Evolutionary conservation across 2,888 invertebrate species (phyloP).

Genomic region (Bugulina stolonifera): DNA sequence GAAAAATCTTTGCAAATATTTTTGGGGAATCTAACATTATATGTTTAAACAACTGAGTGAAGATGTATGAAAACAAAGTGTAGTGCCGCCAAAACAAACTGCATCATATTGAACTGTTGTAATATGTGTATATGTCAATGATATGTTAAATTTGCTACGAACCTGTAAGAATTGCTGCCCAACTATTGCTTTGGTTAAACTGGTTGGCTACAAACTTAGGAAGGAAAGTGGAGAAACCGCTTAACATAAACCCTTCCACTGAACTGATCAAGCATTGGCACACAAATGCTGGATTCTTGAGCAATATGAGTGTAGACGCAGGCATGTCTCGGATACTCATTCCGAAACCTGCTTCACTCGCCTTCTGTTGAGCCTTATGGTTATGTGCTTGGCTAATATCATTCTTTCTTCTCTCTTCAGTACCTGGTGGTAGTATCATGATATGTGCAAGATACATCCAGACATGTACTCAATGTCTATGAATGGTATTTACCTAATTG

Average conservation of each 20-base stretch:
- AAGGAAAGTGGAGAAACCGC: conserved; percentile 65
- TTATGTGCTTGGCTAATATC: conserved; percentile 17
- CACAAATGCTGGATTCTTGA: conserved; percentile 49
- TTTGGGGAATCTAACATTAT: no score
- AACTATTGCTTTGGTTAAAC: conserved; percentile 63
- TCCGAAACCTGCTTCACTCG: conserved; percentile 36
- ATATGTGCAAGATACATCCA: no score
- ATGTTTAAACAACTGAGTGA: no score
- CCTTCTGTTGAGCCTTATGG: not conserved
- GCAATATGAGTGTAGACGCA: conserved; percentile 38
- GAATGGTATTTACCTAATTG: no score
- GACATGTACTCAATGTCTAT: no score
- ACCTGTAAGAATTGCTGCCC: conserved; percentile 66
- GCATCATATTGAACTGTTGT: no score
- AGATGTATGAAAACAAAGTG: no score
- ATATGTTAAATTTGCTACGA: no score
- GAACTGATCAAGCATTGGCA: conserved; percentile 64
- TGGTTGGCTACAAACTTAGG: conserved; percentile 72
- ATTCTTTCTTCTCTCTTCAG: not conserved
- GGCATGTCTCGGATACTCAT: conserved; percentile 36
- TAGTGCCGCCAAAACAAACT: no score
- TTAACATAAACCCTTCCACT: conserved; percentile 59
- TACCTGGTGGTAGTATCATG: no score
- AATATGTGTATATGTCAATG: no score
- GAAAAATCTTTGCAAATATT: no score